Evolutionary conservation across 2,888 invertebrate genomes (phyloP), one percentile per base, ranked within the genome.

Genomic region (Leucophenga maculata): DNA sequence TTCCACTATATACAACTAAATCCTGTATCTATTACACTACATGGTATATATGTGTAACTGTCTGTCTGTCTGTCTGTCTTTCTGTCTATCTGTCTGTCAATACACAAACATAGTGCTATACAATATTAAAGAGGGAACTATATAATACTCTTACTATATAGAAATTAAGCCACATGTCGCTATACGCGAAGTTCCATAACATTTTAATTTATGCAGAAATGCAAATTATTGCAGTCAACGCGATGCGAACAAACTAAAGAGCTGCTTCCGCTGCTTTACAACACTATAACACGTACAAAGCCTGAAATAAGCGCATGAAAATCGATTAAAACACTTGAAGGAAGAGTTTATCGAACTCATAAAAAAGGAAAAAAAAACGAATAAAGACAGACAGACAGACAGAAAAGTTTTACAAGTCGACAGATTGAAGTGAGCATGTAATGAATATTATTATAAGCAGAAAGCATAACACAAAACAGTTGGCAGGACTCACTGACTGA

Each of bases 201-300:
- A 60, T 39, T 60, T 60, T 81, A 75, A 82, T 80, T 78, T 82
- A 80, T 80, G 82, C 75, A 80, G 75, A 80, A 82, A 77, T 80
- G 80, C 83, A 83, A 83, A 80, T 80, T 80, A 79, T 82, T 79
- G 72, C 79, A 82, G 76, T 76, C 80, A 80, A 80, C 83, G 83
- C 84, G 80, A 26, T 55, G 55, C 11, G 22, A 57, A 57, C 39
- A 44, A 60, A 44, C 60, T 79, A 79, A 83, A 80, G 78, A 78
- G 77, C 72, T 54, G 75, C 78, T 80, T 78, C 77, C 79, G 77
- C 57, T 26, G 31, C 26, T 39, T 39, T 39, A 39, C 39, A 39
- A 57, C 22, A 57, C 57, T 26, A 6, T 22, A 22, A 14, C 8
- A 57, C 13, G 20, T 14, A 57, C 11, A 60, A 60, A 57, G 14